phyloP scores from a whole-genome alignment of 1,140 invertebrate species.

The Tetramorium parvispinum region DNA sequence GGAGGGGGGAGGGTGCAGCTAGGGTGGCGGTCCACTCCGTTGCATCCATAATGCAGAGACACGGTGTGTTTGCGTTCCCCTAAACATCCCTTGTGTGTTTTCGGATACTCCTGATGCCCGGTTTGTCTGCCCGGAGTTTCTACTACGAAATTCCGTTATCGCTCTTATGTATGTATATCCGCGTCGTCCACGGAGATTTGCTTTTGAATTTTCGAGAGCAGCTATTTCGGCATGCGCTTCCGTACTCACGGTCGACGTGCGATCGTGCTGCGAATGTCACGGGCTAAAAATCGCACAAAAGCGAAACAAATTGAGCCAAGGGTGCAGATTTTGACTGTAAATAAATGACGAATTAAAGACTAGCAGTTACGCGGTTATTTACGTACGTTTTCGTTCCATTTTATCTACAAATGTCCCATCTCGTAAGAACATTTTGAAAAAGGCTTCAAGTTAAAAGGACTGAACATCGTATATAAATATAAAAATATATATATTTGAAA shows the following conservation, averaged over 20 bases:
- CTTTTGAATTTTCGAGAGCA: conserved; percentile 62
- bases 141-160: conserved; percentile 71
- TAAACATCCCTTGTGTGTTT: conserved; percentile 82
- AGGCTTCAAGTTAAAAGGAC: neutral
- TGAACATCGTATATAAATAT: neutral
- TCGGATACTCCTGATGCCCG: conserved; percentile 79
- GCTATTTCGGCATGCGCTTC: conserved; percentile 29
- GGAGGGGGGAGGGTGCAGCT: conserved; percentile 25
- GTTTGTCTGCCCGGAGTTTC: conserved; percentile 77
- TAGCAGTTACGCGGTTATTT: neutral
- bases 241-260: neutral
- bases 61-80: conserved; percentile 80
- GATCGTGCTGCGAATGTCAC: conserved; percentile 40
- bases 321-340: neutral
- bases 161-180: conserved; percentile 33
- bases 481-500: neutral
- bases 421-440: neutral
- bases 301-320: neutral
- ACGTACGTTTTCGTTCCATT: neutral
- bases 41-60: conserved; percentile 84
- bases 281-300: neutral
- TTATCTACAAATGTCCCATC: neutral
- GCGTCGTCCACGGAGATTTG: conserved; percentile 56
- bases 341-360: neutral
- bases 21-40: conserved; percentile 80